These are phyloP conservation scores for Chelonia mydas DNA, from an alignment of 2,797 vertebrate genomes.

Conservation along the genomic window DNA sequence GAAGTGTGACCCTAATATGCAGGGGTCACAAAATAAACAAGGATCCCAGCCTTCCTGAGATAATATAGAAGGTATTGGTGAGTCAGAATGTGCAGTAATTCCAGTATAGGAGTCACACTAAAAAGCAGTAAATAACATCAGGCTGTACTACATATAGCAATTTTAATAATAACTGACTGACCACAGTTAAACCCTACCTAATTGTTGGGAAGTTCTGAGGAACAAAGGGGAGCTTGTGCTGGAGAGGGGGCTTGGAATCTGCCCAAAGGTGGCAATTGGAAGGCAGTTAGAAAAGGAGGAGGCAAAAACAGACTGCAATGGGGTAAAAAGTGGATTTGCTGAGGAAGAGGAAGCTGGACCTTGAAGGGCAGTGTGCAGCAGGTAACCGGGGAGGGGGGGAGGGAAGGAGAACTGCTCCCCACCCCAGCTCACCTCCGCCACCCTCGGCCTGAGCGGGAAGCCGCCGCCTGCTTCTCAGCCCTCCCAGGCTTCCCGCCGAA, in stretches of 20 bases:
- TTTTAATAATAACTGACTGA: not conserved
- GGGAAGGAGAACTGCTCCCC: no score
- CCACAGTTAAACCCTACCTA: not conserved
- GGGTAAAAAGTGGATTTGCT: not conserved
- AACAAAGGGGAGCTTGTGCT: not conserved
- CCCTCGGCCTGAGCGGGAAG: no score
- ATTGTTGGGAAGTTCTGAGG: not conserved
- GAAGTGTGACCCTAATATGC: not conserved
- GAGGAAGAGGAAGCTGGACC: not conserved
- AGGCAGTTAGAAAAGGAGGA: not conserved
- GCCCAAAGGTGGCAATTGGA: not conserved
- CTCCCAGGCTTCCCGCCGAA: no score
- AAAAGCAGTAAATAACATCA: not conserved
- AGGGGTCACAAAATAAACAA: not conserved
- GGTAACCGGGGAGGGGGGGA: no score
- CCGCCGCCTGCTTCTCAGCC: no score
- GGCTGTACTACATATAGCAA: not conserved
- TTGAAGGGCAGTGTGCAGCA: not conserved
- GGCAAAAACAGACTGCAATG: not conserved
- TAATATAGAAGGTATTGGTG: not conserved
- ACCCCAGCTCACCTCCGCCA: no score
- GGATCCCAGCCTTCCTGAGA: not conserved
- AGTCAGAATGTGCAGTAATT: not conserved
- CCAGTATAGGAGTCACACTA: not conserved
- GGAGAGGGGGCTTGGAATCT: not conserved